Conservation (phyloP, 1,140 invertebrate species). For the Fopius arisanus region DNA sequence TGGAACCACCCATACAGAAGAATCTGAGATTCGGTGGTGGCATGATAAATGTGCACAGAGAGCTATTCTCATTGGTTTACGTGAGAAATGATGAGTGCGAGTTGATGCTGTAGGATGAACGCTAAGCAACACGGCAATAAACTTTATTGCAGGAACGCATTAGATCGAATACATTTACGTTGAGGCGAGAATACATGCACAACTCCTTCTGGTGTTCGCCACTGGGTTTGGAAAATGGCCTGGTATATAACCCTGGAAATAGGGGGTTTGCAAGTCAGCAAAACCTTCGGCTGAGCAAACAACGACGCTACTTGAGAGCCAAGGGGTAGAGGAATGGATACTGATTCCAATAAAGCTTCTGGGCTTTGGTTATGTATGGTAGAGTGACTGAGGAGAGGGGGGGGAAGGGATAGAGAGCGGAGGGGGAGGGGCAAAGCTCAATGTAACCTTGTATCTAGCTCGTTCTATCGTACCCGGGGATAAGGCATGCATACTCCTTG, state of each 20-base stretch:
- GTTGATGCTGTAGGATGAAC: slow-evolving; percentile 29
- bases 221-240: background rate
- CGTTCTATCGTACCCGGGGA: background rate
- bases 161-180: slow-evolving; percentile 51
- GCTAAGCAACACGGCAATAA: slow-evolving; percentile 54
- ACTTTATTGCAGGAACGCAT: slow-evolving; percentile 57
- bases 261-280: background rate
- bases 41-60: too few species aligned
- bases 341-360: slow-evolving; percentile 2
- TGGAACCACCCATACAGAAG: too few species aligned
- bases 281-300: slow-evolving; percentile 1
- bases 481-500: background rate
- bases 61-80: too few species aligned
- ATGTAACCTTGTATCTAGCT: background rate
- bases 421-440: background rate
- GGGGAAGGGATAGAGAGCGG: too few species aligned
- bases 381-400: too few species aligned
- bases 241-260: background rate
- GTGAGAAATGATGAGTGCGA: background rate
- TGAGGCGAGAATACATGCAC: slow-evolving; percentile 10
- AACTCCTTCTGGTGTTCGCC: slow-evolving; percentile 19
- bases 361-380: background rate
- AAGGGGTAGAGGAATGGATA: background rate
- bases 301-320: background rate
- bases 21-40: too few species aligned